Percentiles rank a stretch among this genome's conserved stretches.
These are phyloP conservation scores for Trichacis sp. DNA, from an alignment of 2,888 invertebrate species.

Conservation along the genomic window DNA sequence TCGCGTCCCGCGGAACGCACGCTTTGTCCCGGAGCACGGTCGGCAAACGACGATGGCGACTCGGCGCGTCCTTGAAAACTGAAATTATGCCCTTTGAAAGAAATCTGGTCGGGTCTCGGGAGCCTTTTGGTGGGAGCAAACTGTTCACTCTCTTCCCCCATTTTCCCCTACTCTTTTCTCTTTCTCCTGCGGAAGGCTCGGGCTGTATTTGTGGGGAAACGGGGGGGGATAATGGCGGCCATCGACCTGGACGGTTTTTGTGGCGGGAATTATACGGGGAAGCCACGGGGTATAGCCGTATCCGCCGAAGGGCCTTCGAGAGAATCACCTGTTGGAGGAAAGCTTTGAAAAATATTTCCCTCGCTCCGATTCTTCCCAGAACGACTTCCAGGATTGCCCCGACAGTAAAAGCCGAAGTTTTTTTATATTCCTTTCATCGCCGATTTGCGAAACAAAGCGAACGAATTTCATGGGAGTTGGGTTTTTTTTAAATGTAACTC, in stretches of 20 bases:
- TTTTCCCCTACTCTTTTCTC: conserved; percentile 19
- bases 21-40: conserved; percentile 36
- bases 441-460: conserved; percentile 5
- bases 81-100: conserved; percentile 69
- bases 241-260: conserved; percentile 67
- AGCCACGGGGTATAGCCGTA: conserved; percentile 21
- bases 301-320: background rate
- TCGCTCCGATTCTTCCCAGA: background rate
- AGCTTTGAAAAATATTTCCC: background rate
- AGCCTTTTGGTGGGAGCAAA: too few species aligned
- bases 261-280: conserved; percentile 63
- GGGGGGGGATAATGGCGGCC: conserved; percentile 63
- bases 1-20: conserved; percentile 15
- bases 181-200: conserved; percentile 34
- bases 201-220: conserved; percentile 43
- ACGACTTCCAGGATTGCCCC: too few species aligned
- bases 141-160: conserved; percentile 36
- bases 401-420: background rate
- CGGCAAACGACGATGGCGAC: conserved; percentile 53
- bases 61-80: conserved; percentile 68
- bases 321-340: conserved; percentile 35
- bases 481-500: too few species aligned
- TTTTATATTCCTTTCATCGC: too few species aligned
- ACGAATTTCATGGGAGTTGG: too few species aligned
- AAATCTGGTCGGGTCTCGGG: conserved; percentile 60